phyloP scores from a whole-genome alignment of 2,113 vertebrate species.

The Agelaius tricolor region DNA sequence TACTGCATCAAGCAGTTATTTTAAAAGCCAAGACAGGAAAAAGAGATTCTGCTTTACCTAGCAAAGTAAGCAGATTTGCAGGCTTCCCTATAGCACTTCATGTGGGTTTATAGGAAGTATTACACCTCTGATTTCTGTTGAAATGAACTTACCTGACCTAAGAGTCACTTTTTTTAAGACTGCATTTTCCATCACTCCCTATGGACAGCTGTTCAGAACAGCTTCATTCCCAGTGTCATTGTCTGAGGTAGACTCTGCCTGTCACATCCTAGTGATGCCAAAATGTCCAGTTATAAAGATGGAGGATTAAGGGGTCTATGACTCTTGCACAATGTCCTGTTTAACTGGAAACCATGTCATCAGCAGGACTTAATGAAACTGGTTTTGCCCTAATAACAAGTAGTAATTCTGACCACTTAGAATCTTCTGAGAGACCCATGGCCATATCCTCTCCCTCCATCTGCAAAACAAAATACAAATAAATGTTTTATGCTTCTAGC shows the following conservation, averaged over 20 bases:
- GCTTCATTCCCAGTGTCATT: not conserved
- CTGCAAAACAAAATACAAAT: not conserved
- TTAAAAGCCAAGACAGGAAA: not conserved
- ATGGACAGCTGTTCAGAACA: not conserved
- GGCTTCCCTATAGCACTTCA: not conserved
- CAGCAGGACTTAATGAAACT: not conserved
- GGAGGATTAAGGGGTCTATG: not conserved
- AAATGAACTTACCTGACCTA: not conserved
- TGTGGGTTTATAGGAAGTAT: not conserved
- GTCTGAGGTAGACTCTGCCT: not conserved
- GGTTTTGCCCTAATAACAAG: not conserved
- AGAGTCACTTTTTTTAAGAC: not conserved
- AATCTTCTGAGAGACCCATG: not conserved
- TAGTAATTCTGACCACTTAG: not conserved
- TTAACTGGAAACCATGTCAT: not conserved
- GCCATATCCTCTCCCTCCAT: too few species aligned
- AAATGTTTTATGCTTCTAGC: not conserved
- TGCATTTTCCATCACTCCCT: rapidly evolving
- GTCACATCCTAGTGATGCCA: rapidly evolving
- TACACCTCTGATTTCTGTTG: not conserved
- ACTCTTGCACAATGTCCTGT: not conserved
- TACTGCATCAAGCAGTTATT: not conserved
- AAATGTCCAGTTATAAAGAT: not conserved
- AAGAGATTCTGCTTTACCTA: not conserved
- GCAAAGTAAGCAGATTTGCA: not conserved